A percentile compares a stretch with the other conserved stretches of the same genome.
Conservation (phyloP, 2,888 invertebrate species). For the Teinopalpus imperialis region DNA sequence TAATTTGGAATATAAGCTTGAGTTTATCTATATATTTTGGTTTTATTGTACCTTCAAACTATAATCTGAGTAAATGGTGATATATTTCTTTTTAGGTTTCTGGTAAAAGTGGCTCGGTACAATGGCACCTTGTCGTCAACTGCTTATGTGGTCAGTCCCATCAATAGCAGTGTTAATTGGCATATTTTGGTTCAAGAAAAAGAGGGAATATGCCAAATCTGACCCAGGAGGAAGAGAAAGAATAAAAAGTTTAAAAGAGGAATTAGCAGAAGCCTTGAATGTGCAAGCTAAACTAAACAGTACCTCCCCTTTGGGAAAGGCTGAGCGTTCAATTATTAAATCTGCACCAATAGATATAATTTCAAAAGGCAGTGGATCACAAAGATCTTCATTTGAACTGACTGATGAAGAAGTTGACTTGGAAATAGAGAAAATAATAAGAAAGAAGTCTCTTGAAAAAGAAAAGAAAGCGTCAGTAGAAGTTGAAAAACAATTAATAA, state of each 20-base stretch:
- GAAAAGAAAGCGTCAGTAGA: constrained; percentile 57
- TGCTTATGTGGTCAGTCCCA: constrained; percentile 90
- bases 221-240: constrained; percentile 86
- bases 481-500: constrained; percentile 9
- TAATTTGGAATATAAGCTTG: too few relatives aligned
- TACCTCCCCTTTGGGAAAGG: constrained; percentile 69
- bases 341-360: constrained; percentile 86
- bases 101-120: constrained; percentile 86
- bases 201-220: constrained; percentile 87
- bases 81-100: constrained; percentile 72
- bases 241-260: constrained; percentile 72
- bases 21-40: too few relatives aligned
- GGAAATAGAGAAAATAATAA: constrained; percentile 85
- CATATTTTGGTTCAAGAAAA: constrained; percentile 92
- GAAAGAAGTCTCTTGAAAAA: constrained; percentile 76
- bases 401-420: constrained; percentile 86
- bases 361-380: constrained; percentile 74
- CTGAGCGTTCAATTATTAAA: constrained; percentile 76
- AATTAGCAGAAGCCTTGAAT: constrained; percentile 72
- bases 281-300: constrained; percentile 62
- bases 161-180: constrained; percentile 90
- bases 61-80: too few relatives aligned
- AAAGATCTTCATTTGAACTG: constrained; percentile 79
- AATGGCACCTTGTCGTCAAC: constrained; percentile 90
- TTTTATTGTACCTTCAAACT: too few relatives aligned